Conservation (phyloP, 1,140 invertebrate genomes). For the Ganaspis sp. region DNA sequence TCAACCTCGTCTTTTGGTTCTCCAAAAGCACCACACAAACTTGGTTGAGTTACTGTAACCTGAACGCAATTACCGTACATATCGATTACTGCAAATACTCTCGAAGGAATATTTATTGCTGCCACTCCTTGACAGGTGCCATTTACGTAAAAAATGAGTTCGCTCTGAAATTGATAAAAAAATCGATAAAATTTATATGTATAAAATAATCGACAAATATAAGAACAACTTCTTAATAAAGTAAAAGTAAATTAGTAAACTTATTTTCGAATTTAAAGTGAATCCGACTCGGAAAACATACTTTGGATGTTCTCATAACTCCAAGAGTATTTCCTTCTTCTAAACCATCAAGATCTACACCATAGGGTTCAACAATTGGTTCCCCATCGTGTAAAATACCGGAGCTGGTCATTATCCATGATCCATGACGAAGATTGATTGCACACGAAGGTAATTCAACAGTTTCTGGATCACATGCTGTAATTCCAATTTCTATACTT, state of each 20-base stretch:
- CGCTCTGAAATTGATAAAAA: slow-evolving; percentile 81
- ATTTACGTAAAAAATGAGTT: slow-evolving; percentile 93
- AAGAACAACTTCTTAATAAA: no score
- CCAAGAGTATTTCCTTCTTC: slow-evolving; percentile 91
- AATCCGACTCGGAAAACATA: no score
- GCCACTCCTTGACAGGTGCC: slow-evolving; percentile 92
- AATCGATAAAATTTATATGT: not conserved
- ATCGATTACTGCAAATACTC: slow-evolving; percentile 91
- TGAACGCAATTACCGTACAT: slow-evolving; percentile 96
- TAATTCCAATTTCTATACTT: slow-evolving; percentile 94
- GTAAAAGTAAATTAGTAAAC: no score
- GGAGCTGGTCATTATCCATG: slow-evolving; percentile 93
- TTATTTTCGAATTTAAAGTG: no score
- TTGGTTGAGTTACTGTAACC: slow-evolving; percentile 81
- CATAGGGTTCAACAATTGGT: slow-evolving; percentile 88
- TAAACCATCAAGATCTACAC: slow-evolving; percentile 88
- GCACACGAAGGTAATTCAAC: slow-evolving; percentile 90
- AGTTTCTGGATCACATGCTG: slow-evolving; percentile 87
- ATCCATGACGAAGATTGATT: slow-evolving; percentile 88
- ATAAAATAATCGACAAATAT: no score
- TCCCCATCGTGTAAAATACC: slow-evolving; percentile 90
- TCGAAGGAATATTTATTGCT: slow-evolving; percentile 84
- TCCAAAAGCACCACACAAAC: slow-evolving; percentile 37
- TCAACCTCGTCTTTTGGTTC: slow-evolving; percentile 64
- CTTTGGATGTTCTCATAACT: slow-evolving; percentile 87